phyloP scores from a whole-genome alignment of 2,113 vertebrate species.

The Alouatta palliata region DNA sequence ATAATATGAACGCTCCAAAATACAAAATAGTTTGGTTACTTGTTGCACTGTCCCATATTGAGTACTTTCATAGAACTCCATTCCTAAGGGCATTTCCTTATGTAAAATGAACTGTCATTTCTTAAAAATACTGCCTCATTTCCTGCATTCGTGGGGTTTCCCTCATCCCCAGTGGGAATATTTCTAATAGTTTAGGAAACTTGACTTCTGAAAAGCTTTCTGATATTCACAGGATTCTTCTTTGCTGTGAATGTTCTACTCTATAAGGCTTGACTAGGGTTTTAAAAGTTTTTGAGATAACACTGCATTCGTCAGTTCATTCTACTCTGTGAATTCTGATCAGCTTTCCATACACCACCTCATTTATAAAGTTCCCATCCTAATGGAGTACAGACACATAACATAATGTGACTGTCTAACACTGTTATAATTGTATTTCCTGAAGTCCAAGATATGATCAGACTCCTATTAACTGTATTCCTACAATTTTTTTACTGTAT shows the following conservation, averaged over 20 bases:
- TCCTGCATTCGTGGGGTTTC: neutral
- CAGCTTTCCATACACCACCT: neutral
- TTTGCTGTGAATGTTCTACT: neutral
- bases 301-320: neutral
- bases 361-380: neutral
- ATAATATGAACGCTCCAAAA: neutral
- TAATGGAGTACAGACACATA: neutral
- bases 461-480: neutral
- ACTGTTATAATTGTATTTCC: neutral
- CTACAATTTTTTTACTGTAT: constrained; percentile 47
- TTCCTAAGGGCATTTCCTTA: neutral
- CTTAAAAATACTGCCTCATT: neutral
- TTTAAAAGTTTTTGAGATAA: neutral
- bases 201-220: neutral
- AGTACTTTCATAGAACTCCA: neutral
- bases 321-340: neutral
- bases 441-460: neutral
- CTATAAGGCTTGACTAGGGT: neutral
- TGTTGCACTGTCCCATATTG: neutral
- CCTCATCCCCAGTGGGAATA: neutral
- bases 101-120: constrained; percentile 7
- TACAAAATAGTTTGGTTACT: neutral
- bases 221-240: constrained; percentile 17
- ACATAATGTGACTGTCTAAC: neutral
- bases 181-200: neutral